Evolutionary conservation across 2,797 vertebrate genomes (phyloP), one percentile per base, ranked within the genome.

Genomic region (Cacajao melanocephalus): DNA sequence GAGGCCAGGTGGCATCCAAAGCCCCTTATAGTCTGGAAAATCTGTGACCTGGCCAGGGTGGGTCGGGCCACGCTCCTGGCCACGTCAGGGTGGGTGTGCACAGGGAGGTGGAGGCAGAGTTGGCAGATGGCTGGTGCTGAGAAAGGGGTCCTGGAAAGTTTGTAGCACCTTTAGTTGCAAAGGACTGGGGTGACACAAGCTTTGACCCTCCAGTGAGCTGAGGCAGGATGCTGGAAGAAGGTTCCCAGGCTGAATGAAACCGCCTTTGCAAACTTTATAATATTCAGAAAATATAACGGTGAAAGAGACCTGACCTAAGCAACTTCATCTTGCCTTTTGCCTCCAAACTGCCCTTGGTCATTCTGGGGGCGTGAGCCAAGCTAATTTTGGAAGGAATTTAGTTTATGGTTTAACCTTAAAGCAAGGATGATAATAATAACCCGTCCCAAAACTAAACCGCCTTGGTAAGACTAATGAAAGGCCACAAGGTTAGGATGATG

Each of bases 11-110:
- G 10, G 9, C 48, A 36, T 22, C 39, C 39, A 67, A 24, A 67
- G 57, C 55, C 72, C 64, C 33, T 33, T 33, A 88, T n/a, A 44
- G 20, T 52, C n/a, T 50, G 3, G 14, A 46, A 46, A 39, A 12
- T 11, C 58, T 39, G 15, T 1, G 30, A 24, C 58, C 57, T 81
- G 19, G 19, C 10, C 14, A 17, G 64, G 58, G 20, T 4, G 28
- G 67, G 22, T 28, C n/a, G 52, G 52, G 64, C 30, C 2, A 5
- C 52, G 39, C 52, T 8, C 24, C n/a, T 52, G 52, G 64, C 30
- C 2, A 5, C 52, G 39, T 67, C 5, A 1, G 24, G 76, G 26
- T 12, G 26, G 33, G 12, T 13, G 9, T 14, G 19, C 0, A 6
- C 7, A 10, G 12, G 20, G 26, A 10, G 19, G 41, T 8, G 10